phyloP scores from a whole-genome alignment of 2,888 invertebrate species.

The Lithophane leautieri region DNA sequence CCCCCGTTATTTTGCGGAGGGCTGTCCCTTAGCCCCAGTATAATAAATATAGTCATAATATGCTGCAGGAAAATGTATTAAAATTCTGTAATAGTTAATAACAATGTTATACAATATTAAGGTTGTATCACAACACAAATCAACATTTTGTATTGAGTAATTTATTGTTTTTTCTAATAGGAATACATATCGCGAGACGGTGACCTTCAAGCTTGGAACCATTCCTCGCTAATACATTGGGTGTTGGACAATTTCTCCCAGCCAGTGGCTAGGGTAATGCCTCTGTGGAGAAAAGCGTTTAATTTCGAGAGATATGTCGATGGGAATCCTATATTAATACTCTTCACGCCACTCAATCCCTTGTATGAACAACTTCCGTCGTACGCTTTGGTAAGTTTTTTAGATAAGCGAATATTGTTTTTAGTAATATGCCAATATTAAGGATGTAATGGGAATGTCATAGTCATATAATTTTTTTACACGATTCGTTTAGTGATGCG shows the following conservation, averaged over 20 bases:
- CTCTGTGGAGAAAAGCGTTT: conserved; percentile 93
- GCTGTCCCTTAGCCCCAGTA: too few species aligned
- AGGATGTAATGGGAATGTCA: neutral
- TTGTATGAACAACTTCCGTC: conserved; percentile 91
- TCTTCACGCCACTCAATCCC: conserved; percentile 95
- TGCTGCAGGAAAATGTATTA: conserved; percentile 18
- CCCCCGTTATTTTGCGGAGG: too few species aligned
- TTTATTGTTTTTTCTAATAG: conserved; percentile 76
- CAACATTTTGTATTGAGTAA: neutral
- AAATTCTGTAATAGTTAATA: neutral
- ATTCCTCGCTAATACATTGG: conserved; percentile 90
- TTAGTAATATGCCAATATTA: neutral
- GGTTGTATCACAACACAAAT: neutral
- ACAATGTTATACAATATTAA: neutral
- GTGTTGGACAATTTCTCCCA: conserved; percentile 91
- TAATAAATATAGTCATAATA: conserved; percentile 7
- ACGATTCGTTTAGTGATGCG: neutral
- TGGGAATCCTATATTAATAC: conserved; percentile 93
- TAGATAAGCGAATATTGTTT: conserved; percentile 1
- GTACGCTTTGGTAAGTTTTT: conserved; percentile 92
- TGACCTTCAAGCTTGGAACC: conserved; percentile 79
- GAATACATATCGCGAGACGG: conserved; percentile 87
- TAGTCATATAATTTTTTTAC: neutral
- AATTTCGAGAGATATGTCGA: conserved; percentile 92
- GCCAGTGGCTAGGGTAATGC: conserved; percentile 92